These are phyloP conservation scores for Philereme vetulata DNA, from an alignment of 2,888 invertebrate species.

Conservation along the genomic window DNA sequence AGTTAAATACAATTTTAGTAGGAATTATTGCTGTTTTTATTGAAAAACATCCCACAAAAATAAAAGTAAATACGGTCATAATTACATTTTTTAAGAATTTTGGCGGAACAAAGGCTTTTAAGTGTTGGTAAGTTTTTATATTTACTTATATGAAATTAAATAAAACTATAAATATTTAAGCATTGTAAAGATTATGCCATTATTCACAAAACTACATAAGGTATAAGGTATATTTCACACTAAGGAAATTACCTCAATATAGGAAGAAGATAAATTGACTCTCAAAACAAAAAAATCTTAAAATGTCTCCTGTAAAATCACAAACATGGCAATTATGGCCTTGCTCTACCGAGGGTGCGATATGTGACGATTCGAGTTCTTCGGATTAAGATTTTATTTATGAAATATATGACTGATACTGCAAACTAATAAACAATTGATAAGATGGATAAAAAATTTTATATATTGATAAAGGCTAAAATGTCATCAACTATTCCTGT, in stretches of 20 bases:
- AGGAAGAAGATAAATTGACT: constrained; percentile 21
- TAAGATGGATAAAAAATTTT: too few relatives aligned
- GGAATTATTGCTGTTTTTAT: constrained; percentile 14
- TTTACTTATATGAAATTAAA: constrained; percentile 20
- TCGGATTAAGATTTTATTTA: too few relatives aligned
- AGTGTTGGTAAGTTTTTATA: constrained; percentile 19
- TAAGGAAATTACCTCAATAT: constrained; percentile 20
- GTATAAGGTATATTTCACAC: constrained; percentile 23
- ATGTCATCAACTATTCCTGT: too few relatives aligned
- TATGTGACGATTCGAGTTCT: too few relatives aligned
- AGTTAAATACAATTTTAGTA: constrained; percentile 3
- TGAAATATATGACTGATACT: too few relatives aligned
- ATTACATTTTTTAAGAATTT: constrained; percentile 19
- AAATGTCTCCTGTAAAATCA: constrained; percentile 17
- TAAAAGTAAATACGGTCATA: constrained; percentile 12
- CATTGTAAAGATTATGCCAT: constrained; percentile 16
- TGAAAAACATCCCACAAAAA: constrained; percentile 18
- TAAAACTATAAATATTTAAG: constrained; percentile 17
- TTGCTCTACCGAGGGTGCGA: not conserved
- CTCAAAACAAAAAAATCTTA: constrained; percentile 18
- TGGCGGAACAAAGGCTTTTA: constrained; percentile 18
- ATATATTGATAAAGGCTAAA: too few relatives aligned
- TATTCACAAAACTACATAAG: constrained; percentile 25
- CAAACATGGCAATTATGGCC: not conserved
- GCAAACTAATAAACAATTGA: too few relatives aligned